Conservation (phyloP, 2,797 vertebrate species). For the Sciurus vulgaris region DNA sequence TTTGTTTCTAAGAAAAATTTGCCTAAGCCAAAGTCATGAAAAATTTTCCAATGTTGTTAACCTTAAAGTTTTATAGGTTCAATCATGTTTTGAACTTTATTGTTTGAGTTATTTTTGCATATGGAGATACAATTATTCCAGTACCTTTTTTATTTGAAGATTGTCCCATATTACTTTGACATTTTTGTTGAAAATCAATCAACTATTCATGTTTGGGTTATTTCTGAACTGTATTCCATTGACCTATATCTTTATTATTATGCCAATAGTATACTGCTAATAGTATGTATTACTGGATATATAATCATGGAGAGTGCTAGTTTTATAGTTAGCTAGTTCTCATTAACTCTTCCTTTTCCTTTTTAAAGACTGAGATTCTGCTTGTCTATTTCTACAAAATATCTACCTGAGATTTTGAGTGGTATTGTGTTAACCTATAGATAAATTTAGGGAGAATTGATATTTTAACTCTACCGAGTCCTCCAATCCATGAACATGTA, state of each 20-base stretch:
- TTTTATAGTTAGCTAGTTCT: background rate
- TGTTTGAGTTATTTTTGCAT: background rate
- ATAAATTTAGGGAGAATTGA: background rate
- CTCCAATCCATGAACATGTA: background rate
- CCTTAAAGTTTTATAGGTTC: slow-evolving; percentile 5
- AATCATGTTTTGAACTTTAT: background rate
- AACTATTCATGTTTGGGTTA: background rate
- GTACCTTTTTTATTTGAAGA: slow-evolving; percentile 9
- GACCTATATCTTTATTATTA: background rate
- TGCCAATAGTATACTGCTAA: background rate
- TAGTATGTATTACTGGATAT: background rate
- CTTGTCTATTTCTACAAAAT: background rate
- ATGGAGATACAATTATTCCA: background rate
- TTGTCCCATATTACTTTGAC: background rate
- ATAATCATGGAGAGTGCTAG: background rate
- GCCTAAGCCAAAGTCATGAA: background rate
- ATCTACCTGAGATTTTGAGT: background rate
- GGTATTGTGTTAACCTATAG: background rate
- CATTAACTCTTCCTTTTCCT: background rate
- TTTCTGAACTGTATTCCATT: slow-evolving; percentile 16
- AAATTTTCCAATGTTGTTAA: background rate
- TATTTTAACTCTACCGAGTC: background rate
- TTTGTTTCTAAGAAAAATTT: slow-evolving; percentile 43
- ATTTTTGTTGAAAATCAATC: background rate
- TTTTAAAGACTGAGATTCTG: background rate